These are phyloP conservation scores for Antechinus stuartii DNA, from an alignment of 2,113 vertebrate species.

Conservation along the genomic window DNA sequence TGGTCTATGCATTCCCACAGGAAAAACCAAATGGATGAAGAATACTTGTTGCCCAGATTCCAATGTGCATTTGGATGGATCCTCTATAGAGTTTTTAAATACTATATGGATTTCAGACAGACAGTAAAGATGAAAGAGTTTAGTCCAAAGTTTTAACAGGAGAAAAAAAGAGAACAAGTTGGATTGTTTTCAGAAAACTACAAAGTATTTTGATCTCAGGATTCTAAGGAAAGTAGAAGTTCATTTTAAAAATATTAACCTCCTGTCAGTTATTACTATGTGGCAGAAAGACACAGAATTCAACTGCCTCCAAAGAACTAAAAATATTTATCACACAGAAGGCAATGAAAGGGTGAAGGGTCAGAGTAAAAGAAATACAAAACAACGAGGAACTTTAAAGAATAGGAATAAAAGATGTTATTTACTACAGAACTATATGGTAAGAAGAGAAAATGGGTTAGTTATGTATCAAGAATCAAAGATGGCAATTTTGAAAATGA, in stretches of 20 bases:
- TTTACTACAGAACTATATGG: background rate
- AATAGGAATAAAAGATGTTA: background rate
- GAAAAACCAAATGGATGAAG: background rate
- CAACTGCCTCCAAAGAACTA: background rate
- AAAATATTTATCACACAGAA: background rate
- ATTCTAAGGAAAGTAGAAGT: background rate
- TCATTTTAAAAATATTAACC: background rate
- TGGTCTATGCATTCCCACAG: background rate
- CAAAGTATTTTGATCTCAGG: background rate
- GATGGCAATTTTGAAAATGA: background rate
- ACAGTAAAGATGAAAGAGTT: background rate
- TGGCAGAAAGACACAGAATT: background rate
- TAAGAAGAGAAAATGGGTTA: background rate
- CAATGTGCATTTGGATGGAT: background rate
- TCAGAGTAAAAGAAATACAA: background rate
- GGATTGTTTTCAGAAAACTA: background rate
- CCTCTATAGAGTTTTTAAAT: background rate
- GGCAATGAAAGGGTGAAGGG: background rate
- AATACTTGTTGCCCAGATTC: background rate
- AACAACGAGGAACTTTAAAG: background rate
- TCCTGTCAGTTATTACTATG: background rate
- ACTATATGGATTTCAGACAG: background rate
- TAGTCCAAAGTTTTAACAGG: background rate
- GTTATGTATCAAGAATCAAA: background rate
- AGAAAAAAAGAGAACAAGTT: background rate